phyloP scores from a whole-genome alignment of 2,888 invertebrate genomes.

The Apamea anceps region DNA sequence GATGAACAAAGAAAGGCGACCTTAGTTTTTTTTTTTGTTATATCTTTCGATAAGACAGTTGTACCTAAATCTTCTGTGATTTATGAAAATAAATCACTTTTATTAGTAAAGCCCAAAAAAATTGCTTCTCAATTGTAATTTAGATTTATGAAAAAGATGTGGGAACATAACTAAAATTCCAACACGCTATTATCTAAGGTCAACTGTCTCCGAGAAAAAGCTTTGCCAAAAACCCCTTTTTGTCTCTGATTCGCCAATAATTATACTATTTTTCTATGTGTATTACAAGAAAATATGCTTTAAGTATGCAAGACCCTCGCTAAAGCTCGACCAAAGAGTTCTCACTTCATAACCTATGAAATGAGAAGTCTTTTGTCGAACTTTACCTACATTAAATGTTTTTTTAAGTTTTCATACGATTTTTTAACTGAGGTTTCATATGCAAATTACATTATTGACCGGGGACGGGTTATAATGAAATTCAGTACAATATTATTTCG shows the following conservation, averaged over 20 bases:
- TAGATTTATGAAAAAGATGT: not conserved
- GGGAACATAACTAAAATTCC: not conserved
- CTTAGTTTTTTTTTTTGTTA: constrained; percentile 3
- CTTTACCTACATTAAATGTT: not conserved
- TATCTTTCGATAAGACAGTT: not conserved
- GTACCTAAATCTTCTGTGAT: not conserved
- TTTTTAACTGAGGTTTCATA: not conserved
- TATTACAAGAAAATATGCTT: not conserved
- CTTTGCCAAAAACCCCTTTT: too few species aligned
- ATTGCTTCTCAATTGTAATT: not conserved
- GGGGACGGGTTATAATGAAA: not conserved
- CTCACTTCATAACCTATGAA: not conserved
- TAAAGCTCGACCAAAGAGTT: not conserved
- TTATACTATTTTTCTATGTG: not conserved
- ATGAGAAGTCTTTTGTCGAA: not conserved
- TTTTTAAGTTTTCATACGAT: not conserved
- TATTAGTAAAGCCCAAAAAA: not conserved
- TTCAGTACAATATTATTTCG: not conserved
- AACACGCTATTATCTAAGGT: not conserved
- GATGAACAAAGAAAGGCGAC: not conserved
- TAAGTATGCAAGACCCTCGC: not conserved
- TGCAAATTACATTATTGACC: not conserved
- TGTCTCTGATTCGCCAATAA: too few species aligned
- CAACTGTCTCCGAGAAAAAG: not conserved
- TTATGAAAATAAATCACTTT: constrained; percentile 11